These are phyloP conservation scores for Lochmaea capreae DNA, from an alignment of 2,888 invertebrate genomes.

Conservation along the genomic window DNA sequence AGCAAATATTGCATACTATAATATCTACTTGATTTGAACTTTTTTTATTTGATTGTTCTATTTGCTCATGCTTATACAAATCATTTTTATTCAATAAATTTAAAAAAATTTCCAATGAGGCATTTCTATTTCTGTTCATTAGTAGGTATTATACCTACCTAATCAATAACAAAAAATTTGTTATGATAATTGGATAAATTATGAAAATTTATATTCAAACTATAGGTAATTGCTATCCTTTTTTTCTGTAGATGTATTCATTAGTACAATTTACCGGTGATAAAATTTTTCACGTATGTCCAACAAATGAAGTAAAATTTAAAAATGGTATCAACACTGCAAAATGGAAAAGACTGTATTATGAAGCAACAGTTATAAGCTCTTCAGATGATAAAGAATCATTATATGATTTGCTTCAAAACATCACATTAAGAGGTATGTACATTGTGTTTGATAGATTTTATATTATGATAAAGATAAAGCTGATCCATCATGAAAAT, in stretches of 20 bases:
- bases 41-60: background rate
- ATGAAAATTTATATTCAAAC: background rate
- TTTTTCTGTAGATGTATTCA: background rate
- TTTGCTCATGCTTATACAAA: background rate
- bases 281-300: too few species aligned
- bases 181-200: background rate
- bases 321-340: too few species aligned
- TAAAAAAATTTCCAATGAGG: background rate
- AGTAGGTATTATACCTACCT: background rate
- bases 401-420: too few species aligned
- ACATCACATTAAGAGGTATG: too few species aligned
- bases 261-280: too few species aligned
- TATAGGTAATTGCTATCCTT: background rate
- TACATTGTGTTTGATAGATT: too few species aligned
- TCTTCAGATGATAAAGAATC: too few species aligned
- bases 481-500: too few species aligned
- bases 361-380: too few species aligned
- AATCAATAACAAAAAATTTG: background rate
- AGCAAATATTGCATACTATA: background rate
- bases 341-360: too few species aligned
- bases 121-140: background rate
- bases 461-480: too few species aligned
- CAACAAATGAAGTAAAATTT: too few species aligned
- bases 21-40: background rate
- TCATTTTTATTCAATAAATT: background rate